Conservation (phyloP, 2,113 vertebrate genomes). For the Dasyornis broadbenti region DNA sequence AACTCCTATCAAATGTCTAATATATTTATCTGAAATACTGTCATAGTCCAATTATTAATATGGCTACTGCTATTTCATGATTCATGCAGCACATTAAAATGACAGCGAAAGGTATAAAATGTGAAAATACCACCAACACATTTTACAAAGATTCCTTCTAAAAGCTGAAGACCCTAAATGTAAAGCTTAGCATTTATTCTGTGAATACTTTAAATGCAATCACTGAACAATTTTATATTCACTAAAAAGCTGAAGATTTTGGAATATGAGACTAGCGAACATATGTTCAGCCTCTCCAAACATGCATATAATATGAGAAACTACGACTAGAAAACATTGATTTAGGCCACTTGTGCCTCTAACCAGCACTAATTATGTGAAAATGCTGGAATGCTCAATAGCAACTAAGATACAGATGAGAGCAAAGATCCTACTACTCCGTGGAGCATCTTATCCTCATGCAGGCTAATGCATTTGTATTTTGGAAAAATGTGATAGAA, state of each 20-base stretch:
- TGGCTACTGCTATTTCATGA: constrained; percentile 53
- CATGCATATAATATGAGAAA: background rate
- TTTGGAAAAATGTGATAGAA: background rate
- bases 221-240: background rate
- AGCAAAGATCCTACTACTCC: background rate
- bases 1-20: constrained; percentile 46
- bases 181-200: constrained; percentile 33
- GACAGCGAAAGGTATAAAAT: constrained; percentile 50
- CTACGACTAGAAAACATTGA: background rate
- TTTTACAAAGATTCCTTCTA: constrained; percentile 27
- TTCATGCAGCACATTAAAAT: constrained; percentile 42
- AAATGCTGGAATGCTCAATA: background rate
- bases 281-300: background rate
- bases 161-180: constrained; percentile 37
- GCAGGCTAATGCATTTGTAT: background rate
- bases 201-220: constrained; percentile 1
- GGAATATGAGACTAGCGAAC: background rate
- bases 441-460: background rate
- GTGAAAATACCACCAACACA: constrained; percentile 58
- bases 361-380: background rate
- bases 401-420: background rate
- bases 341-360: background rate
- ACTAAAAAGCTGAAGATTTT: constrained; percentile 3
- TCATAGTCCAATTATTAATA: constrained; percentile 57
- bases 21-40: constrained; percentile 55